Evolutionary conservation across 2,888 invertebrate species (phyloP), one percentile per base, ranked within the genome.

Genomic region (Bursaphelenchus okinawaensis): DNA sequence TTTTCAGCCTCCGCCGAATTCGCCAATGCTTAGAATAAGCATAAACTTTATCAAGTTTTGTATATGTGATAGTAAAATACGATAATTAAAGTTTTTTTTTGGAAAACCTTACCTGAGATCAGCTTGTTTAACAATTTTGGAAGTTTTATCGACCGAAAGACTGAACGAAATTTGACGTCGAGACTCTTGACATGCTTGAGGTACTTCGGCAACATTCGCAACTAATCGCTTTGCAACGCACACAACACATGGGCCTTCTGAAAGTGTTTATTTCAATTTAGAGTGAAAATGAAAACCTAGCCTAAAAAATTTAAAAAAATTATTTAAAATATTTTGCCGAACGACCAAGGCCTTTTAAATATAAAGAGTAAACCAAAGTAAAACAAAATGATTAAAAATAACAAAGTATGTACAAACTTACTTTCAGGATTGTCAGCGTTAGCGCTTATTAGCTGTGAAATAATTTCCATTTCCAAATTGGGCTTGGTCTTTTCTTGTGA

Each of bases 231-330:
- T 22, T 19, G 57, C 57, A 26, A 57, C 57, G 29, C 57, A 57
- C 16, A 57, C 57, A 52, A 57, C 57, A 27, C 57, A 57, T 26
- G 57, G 57, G 2, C 57, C 28, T 4, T 57, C 57, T 57, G 57
- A 24, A 57, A 56, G n/a, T n/a, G n/a, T n/a, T n/a, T n/a, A n/a
- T n/a, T n/a, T n/a, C n/a, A n/a, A n/a, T n/a, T n/a, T n/a, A n/a
- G 24, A 28, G 54, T 54, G 26, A 23, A 54, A 26, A 3, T 54
- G 20, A 57, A 24, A 28, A 16, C 24, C 24, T 52, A 52, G 24
- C 16, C 19, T 52, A 1, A 27, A 54, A 40, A 40, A 40, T 4
- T n/a, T n/a, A n/a, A 40, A 29, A 29, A 29, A 9, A 9, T 29
- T 29, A 29, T 29, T 40, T 40, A 40, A 40, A 4, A 40, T 9